Evolutionary conservation across 2,888 invertebrate genomes (phyloP), one percentile per base, ranked within the genome.

Genomic region (Acleris sparsana): DNA sequence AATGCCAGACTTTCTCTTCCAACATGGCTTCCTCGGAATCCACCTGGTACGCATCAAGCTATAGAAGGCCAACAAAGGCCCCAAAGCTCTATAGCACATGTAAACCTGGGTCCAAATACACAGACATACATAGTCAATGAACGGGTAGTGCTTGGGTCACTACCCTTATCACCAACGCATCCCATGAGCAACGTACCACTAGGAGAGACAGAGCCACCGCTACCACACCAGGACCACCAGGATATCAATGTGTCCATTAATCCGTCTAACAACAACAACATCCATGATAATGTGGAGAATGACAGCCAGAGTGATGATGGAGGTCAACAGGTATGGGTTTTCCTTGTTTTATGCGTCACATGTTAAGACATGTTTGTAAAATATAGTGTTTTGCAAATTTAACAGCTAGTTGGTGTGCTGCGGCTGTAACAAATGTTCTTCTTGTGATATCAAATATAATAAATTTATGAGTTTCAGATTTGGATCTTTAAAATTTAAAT

Each of bases 241-340:
- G 91, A 91, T 64, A 87, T 89, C 58, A 90, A 89, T 78, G 84
- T 86, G 5, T 89, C 91, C 0, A 87, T 89, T 25, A 92, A 92
- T 72, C 90, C 91, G 0, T 84, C 89, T 3, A 92, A 91, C 70
- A 92, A 91, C 67, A 92, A 92, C 70, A 91, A 92, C 70, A 88
- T 89, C 62, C 85, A 89, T 80, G 90, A 91, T 67, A 88, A 88
- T 76, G 82, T 80, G 29, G 92, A 92, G 69, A 90, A 88, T 81
- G 92, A 92, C 43, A 91, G 88, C 65, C 88, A 89, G 70, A 92
- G 92, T 80, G 92, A 92, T 64, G 92, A 92, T 79, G 90, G 90
- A 9, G 79, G 84, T 58, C 88, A 88, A 69, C 90, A 90, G 89
- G 92, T 92, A 71, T 71, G 72, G 62, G 20, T 18, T 52, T 43